Evolutionary conservation across 2,888 invertebrate species (phyloP), one percentile per base, ranked within the genome.

Genomic region (Philereme transversata): DNA sequence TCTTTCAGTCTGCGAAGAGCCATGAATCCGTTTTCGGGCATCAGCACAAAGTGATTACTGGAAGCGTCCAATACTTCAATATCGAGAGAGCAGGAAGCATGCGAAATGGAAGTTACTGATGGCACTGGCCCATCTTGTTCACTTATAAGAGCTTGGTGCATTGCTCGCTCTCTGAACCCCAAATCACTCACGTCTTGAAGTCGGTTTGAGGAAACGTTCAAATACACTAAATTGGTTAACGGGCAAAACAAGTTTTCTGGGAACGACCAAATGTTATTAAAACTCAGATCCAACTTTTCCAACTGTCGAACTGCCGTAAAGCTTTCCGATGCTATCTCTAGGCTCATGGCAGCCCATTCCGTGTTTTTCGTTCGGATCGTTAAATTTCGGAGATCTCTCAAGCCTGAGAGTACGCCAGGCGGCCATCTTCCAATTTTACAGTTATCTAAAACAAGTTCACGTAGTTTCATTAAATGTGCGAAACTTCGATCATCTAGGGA

Each of bases 241-340:
- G 96, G 95, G 80, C 97, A 97, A 87, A 97, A 97, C 67, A 97
- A 93, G 78, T 95, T 95, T 77, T 96, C 96, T 34, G 97, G 97
- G 82, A 97, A 95, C 57, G 96, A 96, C 97, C 97, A 97, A 81
- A 97, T 97, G 84, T 97, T 97, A 86, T 97, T 97, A 79, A 95
- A 95, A 80, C 97, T 97, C 69, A 98, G 92, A 83, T 98, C 97
- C 68, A 97, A 93, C 73, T 96, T 94, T 86, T 97, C 97, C 74
- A 97, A 93, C 82, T 97, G 96, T 65, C 95, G 94, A 61, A 96
- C 95, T 62, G 95, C 94, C 62, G 94, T 93, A 85, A 97, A 97
- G 75, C 96, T 96, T 69, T 96, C 95, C 43, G 94, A 93, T 74
- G 96, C 95, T 76, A 97, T 94, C 85, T 97, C 97, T 80, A 98